Percentiles rank a stretch among this genome's conserved stretches.
Conservation (phyloP, 2,113 vertebrate species). For the Platichthys stellatus region DNA sequence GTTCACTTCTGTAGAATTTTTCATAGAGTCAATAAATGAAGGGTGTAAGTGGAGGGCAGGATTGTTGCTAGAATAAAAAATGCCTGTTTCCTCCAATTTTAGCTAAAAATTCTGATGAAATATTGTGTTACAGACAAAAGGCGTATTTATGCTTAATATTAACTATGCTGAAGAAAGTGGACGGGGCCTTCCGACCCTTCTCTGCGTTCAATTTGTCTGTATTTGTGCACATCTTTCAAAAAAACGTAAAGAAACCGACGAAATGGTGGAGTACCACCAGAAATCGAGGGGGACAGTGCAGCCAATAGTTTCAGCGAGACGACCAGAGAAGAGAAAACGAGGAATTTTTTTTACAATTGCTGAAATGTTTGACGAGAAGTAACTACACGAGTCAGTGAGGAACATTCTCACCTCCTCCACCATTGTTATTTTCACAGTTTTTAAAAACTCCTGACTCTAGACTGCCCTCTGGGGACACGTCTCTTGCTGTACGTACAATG, state of each 20-base stretch:
- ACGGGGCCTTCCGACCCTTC: too few relatives aligned
- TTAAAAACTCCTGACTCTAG: neutral
- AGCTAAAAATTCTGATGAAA: neutral
- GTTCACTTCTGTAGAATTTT: neutral
- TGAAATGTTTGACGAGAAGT: too few relatives aligned
- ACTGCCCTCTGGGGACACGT: neutral
- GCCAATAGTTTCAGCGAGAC: neutral
- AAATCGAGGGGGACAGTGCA: neutral
- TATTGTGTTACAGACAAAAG: neutral
- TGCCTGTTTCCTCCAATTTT: neutral
- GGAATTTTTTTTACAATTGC: too few relatives aligned
- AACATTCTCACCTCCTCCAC: too few relatives aligned
- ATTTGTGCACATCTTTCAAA: neutral
- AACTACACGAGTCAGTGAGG: too few relatives aligned
- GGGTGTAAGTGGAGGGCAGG: neutral
- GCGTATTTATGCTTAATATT: too few relatives aligned
- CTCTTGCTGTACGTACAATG: too few relatives aligned
- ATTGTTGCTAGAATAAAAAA: neutral
- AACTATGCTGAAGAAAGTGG: neutral
- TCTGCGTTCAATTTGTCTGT: neutral
- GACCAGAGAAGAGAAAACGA: neutral
- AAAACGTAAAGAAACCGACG: too few relatives aligned
- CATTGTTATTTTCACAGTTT: too few relatives aligned
- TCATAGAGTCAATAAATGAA: slow-evolving; percentile 4
- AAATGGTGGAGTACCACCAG: neutral